Base-by-base conservation (phyloP, 2,888 invertebrate species). In the Desoria tigrina region DNA sequence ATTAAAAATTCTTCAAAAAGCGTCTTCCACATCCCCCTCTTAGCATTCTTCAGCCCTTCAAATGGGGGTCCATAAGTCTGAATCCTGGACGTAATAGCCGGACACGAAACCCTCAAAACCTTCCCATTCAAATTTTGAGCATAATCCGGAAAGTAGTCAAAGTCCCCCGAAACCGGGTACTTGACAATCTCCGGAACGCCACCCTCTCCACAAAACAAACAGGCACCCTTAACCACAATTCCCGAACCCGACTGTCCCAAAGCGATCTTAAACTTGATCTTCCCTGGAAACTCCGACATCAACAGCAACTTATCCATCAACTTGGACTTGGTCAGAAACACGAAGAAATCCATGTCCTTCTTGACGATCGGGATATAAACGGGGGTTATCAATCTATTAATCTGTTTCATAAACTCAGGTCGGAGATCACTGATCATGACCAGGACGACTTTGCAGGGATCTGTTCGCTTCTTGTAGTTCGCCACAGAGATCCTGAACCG, bases 1-100 rank as follows among this genome's bases (percentile, higher is more conserved):
- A 53, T 67, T 24, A 72, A 51, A 55, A 63, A 72, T 45, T 63
- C 58, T 51, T 72, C 71, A 32, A 72, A 61, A 18, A 72, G 45
- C 23, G 55, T 65, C 61, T 72, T 69, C 71, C 71, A 72, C 16
- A 69, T 62, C n/a, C 71, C 71, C 27, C 71, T 58, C 32, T 55
- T 63, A 21, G 69, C 71, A 56, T 69, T 69, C 16, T 26, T 23
- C 6, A 56, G 50, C 23, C 62, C 66, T 42, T 24, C 50, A 63
- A 65, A 21, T 66, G 66, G 24, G 64, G 37, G 42, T 69, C 66
- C 14, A n/a, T n/a, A n/a, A n/a, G 63, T 67, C 57, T 72, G 67
- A 56, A 72, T 61, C 49, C 63, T 67, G 21, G 69, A 64, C 11
- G 63, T 42, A 42, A 69, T 67, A 18, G 59, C 63, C 2, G 72